Base-by-base conservation (phyloP, 2,888 invertebrate genomes). In the Pseudeuparius sepicola region DNA sequence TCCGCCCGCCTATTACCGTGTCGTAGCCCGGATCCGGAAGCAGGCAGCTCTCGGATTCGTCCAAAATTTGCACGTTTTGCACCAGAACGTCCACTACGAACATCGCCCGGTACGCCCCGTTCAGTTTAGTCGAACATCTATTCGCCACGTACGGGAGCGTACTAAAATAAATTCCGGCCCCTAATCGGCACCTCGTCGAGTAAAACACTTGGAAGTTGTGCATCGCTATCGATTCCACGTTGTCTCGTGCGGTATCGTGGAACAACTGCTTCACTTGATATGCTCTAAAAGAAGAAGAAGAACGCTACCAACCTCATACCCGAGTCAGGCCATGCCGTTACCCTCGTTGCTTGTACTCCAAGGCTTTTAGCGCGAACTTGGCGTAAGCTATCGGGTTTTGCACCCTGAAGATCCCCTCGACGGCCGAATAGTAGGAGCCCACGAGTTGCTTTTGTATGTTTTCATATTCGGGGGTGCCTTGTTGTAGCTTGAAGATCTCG, bases 101-200 rank as follows among this genome's bases (percentile, higher is more conserved):
- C 52, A 57, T 52, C 2, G 57, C 51, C 15, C 57, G 39, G 4
- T 35, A n/a, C 1, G 5, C 23, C 1, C 52, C 49, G 39, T 48
- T 50, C 4, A 20, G 17, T 29, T 40, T 47, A 2, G 46, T 40
- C 3, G 54, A 51, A 28, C 52, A 42, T 38, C 41, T 45, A 35
- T 51, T 49, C 2, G 57, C 58, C 28, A 48, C 49, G 9, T 26
- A 11, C 7, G 56, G 43, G 9, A 37, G 41, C 3, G 45, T 37
- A 2, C 56, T 55, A 41, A 58, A 58, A 34, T 56, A 56, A 2
- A 56, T 56, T 2, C 55, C 56, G n/a, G n/a, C n/a, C n/a, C n/a
- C n/a, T n/a, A n/a, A n/a, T n/a, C n/a, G n/a, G n/a, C n/a, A n/a
- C n/a, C n/a, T n/a, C n/a, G n/a, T n/a, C n/a, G n/a, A n/a, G n/a